Evolutionary conservation across 2,888 invertebrate species (phyloP), one percentile per base, ranked within the genome.

Genomic region (Diaphora mendica): DNA sequence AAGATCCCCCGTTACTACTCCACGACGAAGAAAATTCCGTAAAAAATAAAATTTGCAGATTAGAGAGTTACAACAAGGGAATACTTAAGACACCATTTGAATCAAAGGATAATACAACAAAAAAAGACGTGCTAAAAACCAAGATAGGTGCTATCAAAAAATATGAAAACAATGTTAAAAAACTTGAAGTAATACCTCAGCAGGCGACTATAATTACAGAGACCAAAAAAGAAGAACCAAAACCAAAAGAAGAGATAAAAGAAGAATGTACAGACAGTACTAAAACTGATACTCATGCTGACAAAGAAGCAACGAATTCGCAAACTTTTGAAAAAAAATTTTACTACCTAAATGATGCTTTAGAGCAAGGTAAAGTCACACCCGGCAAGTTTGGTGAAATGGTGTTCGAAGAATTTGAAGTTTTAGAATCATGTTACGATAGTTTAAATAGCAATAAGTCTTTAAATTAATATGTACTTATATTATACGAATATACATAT

Each of bases 391-490:
- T 97, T 83, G 97, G 97, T 65, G 98, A 98, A 85, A 98, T 98
- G 97, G 98, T 98, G 83, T 98, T 98, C 84, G 98, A 98, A 92
- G 97, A 97, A 85, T 97, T 97, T 83, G 97, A 97, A 93, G 97
- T 97, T 71, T 96, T 97, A 88, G 97, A 96, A 90, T 92, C 95
- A 77, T 95, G 95, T 90, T 96, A 94, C 85, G 96, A 96, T 90
- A 96, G 96, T 91, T 93, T 96, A 88, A 96, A 94, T 93, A 96
- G 95, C 82, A 94, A 94, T 93, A 95, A 94, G 91, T 94, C 95
- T 80, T 87, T 92, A 85, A 94, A 94, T 87, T 94, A 92, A 91
- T 83, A 35, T 35, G 35, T 35, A 35, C 35, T 7, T 35, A 7
- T 35, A 76, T 33, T 20, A 78, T 82, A 80, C 73, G 81, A 86